These are phyloP conservation scores for Phasia obesa DNA, from an alignment of 2,888 invertebrate species.

Conservation along the genomic window DNA sequence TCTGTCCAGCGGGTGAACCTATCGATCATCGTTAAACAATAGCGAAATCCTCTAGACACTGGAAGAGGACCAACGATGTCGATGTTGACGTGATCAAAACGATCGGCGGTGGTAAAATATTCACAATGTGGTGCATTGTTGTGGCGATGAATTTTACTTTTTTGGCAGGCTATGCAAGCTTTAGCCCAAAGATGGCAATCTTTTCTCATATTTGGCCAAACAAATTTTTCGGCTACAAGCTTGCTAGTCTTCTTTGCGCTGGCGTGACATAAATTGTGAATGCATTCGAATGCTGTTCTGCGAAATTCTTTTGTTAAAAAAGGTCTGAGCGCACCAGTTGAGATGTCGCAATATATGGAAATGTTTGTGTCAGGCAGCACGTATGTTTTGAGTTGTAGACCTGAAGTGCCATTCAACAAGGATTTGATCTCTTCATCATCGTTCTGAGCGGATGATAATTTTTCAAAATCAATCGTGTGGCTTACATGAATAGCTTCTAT, in stretches of 20 bases:
- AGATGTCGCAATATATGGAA: slow-evolving; percentile 5
- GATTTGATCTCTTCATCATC: no score
- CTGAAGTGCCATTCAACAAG: no score
- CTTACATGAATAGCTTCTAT: no score
- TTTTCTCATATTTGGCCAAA: slow-evolving; percentile 49
- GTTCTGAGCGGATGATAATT: no score
- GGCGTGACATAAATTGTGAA: slow-evolving; percentile 51
- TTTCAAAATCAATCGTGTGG: no score
- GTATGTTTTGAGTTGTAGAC: no score
- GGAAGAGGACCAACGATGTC: slow-evolving; percentile 2
- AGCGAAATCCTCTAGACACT: slow-evolving; percentile 17
- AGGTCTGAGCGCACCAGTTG: slow-evolving; percentile 49
- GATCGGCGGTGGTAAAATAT: slow-evolving; percentile 3
- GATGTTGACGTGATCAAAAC: slow-evolving; percentile 57
- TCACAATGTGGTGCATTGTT: slow-evolving; percentile 16
- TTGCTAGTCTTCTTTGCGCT: slow-evolving; percentile 14
- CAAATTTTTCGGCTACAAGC: slow-evolving; percentile 41
- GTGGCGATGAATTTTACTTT: slow-evolving; percentile 41
- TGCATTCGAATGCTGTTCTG: not conserved
- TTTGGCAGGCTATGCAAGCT: no score
- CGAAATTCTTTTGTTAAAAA: slow-evolving; percentile 36
- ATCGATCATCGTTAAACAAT: slow-evolving; percentile 45
- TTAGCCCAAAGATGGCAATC: slow-evolving; percentile 10
- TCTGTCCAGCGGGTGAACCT: no score
- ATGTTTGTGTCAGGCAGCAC: slow-evolving; percentile 14